Evolutionary conservation across 2,113 vertebrate species (phyloP).

Genomic region (Acinonyx jubatus): DNA sequence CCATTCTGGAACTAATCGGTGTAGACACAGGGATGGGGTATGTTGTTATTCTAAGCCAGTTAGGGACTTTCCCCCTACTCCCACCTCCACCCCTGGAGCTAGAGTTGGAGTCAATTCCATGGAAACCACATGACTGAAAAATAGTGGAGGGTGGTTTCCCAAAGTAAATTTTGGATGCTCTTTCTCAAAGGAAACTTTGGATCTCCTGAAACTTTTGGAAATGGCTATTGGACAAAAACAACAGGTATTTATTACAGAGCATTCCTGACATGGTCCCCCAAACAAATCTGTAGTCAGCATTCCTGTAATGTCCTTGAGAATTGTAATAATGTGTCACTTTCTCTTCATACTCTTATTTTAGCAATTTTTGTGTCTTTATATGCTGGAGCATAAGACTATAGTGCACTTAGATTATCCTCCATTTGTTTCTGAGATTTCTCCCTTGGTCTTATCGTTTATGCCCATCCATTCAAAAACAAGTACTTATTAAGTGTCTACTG

Average conservation of each 20-base stretch:
- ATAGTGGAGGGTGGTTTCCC: not conserved
- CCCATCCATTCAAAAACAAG: not conserved
- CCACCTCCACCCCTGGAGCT: not conserved
- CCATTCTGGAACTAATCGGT: conserved; percentile 49
- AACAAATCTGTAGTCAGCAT: conserved; percentile 12
- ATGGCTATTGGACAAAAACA: conserved; percentile 29
- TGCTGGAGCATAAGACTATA: not conserved
- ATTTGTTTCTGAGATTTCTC: conserved; percentile 11
- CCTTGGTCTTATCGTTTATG: not conserved
- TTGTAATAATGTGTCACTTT: conserved; percentile 13
- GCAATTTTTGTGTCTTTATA: conserved; percentile 25
- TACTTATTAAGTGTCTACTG: not conserved
- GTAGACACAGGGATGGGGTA: not conserved
- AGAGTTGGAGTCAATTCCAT: not conserved
- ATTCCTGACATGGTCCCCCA: not conserved
- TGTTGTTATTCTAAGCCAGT: conserved; percentile 33
- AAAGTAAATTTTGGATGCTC: not conserved
- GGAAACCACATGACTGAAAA: conserved; percentile 43
- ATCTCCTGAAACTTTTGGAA: conserved; percentile 10
- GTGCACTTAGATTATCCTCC: not conserved
- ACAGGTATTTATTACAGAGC: not conserved
- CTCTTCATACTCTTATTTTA: not conserved
- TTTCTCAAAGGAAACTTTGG: conserved; percentile 9
- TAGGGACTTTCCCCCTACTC: not conserved
- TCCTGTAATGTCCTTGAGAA: not conserved